Percentiles rank a stretch among this genome's conserved stretches.
These are phyloP conservation scores for Chaenocephalus aceratus DNA, from an alignment of 2,113 vertebrate species.

Conservation along the genomic window DNA sequence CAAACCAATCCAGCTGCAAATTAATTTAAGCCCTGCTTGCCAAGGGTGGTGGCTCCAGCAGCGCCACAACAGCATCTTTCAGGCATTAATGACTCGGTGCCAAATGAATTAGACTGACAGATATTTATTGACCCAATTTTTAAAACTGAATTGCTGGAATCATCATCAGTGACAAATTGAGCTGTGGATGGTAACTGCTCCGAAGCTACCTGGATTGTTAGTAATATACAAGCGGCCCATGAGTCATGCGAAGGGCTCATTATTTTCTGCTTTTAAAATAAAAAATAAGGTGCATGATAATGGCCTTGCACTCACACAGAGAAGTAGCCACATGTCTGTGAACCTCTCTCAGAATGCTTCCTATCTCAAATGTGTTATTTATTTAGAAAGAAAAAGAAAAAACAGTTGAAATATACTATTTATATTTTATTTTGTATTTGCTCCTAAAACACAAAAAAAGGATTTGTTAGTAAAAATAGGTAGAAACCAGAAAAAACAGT, in stretches of 20 bases:
- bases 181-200: constrained; percentile 38
- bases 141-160: constrained; percentile 63
- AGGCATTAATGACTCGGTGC: constrained; percentile 66
- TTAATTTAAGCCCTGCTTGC: constrained; percentile 59
- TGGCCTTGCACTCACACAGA: neutral
- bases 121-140: constrained; percentile 79
- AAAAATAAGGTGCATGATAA: neutral
- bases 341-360: neutral
- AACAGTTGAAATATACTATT: no score
- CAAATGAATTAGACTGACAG: constrained; percentile 74
- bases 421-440: no score
- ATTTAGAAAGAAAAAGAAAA: neutral
- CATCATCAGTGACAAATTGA: constrained; percentile 57
- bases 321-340: neutral
- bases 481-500: no score
- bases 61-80: constrained; percentile 52
- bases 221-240: constrained; percentile 13
- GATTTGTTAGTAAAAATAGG: no score
- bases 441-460: no score
- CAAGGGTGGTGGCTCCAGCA: constrained; percentile 57
- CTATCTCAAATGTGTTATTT: neutral
- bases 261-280: neutral
- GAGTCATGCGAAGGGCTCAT: constrained; percentile 29
- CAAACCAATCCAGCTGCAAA: constrained; percentile 57
- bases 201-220: constrained; percentile 37